Conservation (phyloP, 2,113 vertebrate species). For the Cisticola juncidis region DNA sequence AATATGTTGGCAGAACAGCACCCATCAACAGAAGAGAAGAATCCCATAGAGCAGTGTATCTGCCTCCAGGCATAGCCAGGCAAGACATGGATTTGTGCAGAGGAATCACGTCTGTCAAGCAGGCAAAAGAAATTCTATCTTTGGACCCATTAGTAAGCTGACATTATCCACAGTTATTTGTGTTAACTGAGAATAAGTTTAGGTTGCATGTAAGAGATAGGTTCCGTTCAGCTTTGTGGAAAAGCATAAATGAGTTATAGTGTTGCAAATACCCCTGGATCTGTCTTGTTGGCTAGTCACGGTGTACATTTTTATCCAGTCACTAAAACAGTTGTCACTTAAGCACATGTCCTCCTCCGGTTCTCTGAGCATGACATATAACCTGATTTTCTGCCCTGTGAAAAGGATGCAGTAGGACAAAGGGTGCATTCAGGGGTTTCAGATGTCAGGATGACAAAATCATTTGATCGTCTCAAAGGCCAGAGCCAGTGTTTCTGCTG, state of each 20-base stretch:
- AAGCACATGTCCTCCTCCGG: background rate
- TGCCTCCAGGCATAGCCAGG: background rate
- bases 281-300: background rate
- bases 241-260: background rate
- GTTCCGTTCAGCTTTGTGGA: background rate
- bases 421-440: slow-evolving; percentile 24
- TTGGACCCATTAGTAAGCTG: background rate
- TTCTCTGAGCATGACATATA: background rate
- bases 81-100: background rate
- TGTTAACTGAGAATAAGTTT: background rate
- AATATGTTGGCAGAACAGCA: background rate
- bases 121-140: background rate
- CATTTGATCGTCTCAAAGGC: slow-evolving; percentile 55
- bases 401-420: slow-evolving; percentile 40
- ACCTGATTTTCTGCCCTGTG: slow-evolving; percentile 54
- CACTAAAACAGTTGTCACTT: background rate
- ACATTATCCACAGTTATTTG: background rate
- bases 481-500: slow-evolving; percentile 6
- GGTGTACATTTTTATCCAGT: background rate
- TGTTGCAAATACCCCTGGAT: background rate
- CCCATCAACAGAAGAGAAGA: background rate
- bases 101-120: slow-evolving; percentile 13
- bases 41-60: background rate
- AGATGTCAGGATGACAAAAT: slow-evolving; percentile 62
- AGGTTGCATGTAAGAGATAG: background rate